phyloP scores from a whole-genome alignment of 2,888 invertebrate species.

The Platerodrilus igneus region DNA sequence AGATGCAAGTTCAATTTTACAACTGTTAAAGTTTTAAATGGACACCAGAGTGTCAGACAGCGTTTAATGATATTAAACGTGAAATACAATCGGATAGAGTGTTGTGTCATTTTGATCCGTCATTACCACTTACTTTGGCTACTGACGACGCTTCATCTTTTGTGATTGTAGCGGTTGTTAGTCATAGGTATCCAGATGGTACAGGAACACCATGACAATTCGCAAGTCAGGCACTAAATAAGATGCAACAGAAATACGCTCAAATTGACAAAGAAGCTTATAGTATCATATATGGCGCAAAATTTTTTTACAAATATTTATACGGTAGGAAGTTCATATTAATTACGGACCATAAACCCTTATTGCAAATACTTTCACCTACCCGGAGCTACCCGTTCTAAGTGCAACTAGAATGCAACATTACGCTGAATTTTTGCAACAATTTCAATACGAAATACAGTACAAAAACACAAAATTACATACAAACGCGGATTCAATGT shows the following conservation, averaged over 20 bases:
- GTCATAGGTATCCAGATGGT: constrained; percentile 14
- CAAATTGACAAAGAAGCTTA: constrained; percentile 1
- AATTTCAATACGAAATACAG: too few relatives aligned
- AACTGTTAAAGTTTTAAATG: constrained; percentile 8
- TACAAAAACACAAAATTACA: too few relatives aligned
- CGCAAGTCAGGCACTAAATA: background rate
- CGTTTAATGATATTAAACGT: background rate
- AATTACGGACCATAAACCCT: constrained; percentile 2
- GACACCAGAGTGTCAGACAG: background rate
- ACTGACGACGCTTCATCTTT: constrained; percentile 21
- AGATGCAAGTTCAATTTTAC: constrained; percentile 4
- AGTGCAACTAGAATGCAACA: constrained; percentile 1
- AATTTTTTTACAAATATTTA: constrained; percentile 24
- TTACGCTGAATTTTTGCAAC: too few relatives aligned
- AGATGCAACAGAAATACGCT: background rate
- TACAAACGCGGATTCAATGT: too few relatives aligned
- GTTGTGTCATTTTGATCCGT: too few relatives aligned
- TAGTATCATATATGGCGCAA: constrained; percentile 22
- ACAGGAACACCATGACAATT: too few relatives aligned
- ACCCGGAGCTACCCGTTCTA: background rate
- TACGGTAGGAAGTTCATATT: constrained; percentile 18
- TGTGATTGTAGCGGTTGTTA: constrained; percentile 18
- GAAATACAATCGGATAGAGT: background rate
- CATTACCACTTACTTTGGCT: constrained; percentile 11
- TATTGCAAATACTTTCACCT: background rate